Evolutionary conservation across 1,140 invertebrate species (phyloP), one percentile per base, ranked within the genome.

Genomic region (Parapsyche elsis): DNA sequence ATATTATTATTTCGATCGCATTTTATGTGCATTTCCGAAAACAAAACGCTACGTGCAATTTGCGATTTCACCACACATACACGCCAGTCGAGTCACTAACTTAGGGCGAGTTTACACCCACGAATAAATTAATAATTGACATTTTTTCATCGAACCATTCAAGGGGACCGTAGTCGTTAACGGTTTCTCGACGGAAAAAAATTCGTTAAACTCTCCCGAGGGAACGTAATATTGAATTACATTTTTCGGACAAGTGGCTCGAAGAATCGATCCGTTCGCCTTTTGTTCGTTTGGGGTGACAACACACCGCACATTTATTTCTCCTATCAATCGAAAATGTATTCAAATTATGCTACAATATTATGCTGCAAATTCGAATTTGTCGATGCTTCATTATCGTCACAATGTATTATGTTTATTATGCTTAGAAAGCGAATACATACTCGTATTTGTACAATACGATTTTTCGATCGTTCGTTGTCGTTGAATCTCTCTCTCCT

Each of bases 1-100:
- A 79, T 82, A 78, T 78, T 38, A 38, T 46, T 79, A n/a, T n/a
- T n/a, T n/a, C n/a, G n/a, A n/a, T n/a, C n/a, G n/a, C n/a, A n/a
- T n/a, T n/a, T n/a, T n/a, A 71, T 57, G 78, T 57, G 26, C 19
- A 57, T 71, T 74, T 71, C 67, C 45, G 61, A 67, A 78, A 82
- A 82, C 78, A 80, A 82, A 82, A 82, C 57, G 74, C 64, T 82
- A 80, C 81, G 79, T 82, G 81, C 81, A 80, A 82, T 82, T 82
- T 82, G 75, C 76, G 16, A 53, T 53, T 53, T 53, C 49, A 10
- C 16, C 49, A 10, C 49, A 7, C 30, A 38, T 38, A 7, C 12
- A 12, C 49, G 49, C 49, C 10, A 12, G 61, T 12, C 24, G 21
- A n/a, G n/a, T n/a, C n/a, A n/a, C n/a, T n/a, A n/a, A n/a, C 30